A percentile compares a stretch with the other conserved stretches of the same genome.
phyloP scores from a whole-genome alignment of 1,140 invertebrate genomes.

The Odontomachus brunneus region DNA sequence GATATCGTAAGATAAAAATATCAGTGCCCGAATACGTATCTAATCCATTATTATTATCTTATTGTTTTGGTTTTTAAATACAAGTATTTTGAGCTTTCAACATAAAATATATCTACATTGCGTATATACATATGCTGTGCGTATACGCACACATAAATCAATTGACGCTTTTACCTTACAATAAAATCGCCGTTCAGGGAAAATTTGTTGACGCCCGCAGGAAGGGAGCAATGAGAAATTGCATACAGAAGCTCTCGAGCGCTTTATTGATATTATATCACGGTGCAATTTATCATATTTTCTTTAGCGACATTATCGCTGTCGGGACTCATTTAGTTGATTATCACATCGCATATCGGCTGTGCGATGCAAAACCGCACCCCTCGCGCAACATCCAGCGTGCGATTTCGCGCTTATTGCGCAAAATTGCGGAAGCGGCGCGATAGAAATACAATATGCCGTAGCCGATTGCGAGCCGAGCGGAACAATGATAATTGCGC shows the following conservation, averaged over 20 bases:
- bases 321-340: constrained; percentile 5
- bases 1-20: too few species aligned
- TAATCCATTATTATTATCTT: too few species aligned
- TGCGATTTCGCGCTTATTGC: not conserved
- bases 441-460: not conserved
- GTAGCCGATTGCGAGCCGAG: not conserved
- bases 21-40: too few species aligned
- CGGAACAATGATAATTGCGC: constrained; percentile 8
- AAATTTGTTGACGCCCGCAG: not conserved
- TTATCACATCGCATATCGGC: constrained; percentile 6
- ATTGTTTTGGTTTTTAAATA: too few species aligned
- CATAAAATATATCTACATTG: too few species aligned
- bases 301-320: not conserved
- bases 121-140: too few species aligned
- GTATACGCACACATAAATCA: too few species aligned
- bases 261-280: not conserved
- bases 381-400: constrained; percentile 28
- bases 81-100: too few species aligned
- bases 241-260: not conserved
- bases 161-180: too few species aligned
- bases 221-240: not conserved
- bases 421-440: constrained; percentile 3
- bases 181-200: not conserved
- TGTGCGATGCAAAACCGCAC: constrained; percentile 2
- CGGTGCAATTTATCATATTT: constrained; percentile 14